Percentiles rank a stretch among this genome's conserved stretches.
These are phyloP conservation scores for Aquatica leii DNA, from an alignment of 2,888 invertebrate genomes.

Conservation along the genomic window DNA sequence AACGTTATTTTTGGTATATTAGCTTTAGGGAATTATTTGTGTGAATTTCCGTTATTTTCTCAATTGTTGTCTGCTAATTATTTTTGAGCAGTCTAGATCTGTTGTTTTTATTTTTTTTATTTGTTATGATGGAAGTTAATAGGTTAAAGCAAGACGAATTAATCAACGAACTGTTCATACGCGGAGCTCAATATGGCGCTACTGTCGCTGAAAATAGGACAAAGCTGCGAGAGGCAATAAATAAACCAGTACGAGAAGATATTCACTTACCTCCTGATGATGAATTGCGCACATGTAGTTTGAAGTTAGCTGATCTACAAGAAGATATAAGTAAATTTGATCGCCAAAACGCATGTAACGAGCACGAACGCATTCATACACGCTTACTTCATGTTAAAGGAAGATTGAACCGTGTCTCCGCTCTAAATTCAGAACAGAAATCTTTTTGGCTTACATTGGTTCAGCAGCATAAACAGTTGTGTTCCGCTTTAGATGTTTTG, in stretches of 20 bases:
- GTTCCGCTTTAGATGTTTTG: no score
- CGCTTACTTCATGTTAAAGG: slow-evolving; percentile 4
- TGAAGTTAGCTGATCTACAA: not conserved
- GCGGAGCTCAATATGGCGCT: not conserved
- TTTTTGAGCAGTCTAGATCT: no score
- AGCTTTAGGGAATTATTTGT: slow-evolving; percentile 10
- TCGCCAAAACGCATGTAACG: not conserved
- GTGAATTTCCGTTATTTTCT: no score
- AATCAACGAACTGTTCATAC: not conserved
- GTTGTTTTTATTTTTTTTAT: no score
- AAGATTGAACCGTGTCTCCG: not conserved
- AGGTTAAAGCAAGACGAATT: not conserved
- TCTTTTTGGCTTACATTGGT: no score
- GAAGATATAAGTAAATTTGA: not conserved
- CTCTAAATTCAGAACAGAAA: not conserved
- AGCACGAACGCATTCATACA: not conserved
- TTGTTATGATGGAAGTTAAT: not conserved
- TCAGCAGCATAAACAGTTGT: no score
- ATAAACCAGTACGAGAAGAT: not conserved
- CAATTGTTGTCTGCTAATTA: no score
- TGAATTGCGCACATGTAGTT: not conserved
- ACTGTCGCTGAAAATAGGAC: not conserved
- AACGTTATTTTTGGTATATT: no score
- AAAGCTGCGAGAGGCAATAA: not conserved
- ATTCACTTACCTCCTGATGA: not conserved